Conservation (phyloP, 2,888 invertebrate species). For the Pantelozetes paolii region DNA sequence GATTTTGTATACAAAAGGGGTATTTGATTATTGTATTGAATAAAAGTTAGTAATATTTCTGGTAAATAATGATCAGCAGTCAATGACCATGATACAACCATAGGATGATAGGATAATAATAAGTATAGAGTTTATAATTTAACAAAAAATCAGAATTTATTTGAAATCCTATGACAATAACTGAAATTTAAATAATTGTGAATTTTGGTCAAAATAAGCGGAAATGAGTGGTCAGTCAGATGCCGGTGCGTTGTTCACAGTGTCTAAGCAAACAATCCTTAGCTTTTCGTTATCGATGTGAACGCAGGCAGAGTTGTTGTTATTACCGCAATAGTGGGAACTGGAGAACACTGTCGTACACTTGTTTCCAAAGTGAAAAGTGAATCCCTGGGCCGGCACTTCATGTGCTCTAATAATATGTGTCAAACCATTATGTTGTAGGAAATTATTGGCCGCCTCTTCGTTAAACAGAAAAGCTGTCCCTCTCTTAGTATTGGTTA, state of each 20-base stretch:
- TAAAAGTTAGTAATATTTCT: too few relatives aligned
- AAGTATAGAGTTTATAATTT: too few relatives aligned
- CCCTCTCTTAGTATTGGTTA: slow-evolving; percentile 63
- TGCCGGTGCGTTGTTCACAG: slow-evolving; percentile 47
- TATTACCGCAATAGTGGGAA: slow-evolving; percentile 67
- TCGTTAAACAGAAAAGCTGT: slow-evolving; percentile 69
- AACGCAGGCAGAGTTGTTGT: slow-evolving; percentile 68
- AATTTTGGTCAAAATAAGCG: too few relatives aligned
- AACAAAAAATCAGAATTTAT: too few relatives aligned
- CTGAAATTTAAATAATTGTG: too few relatives aligned
- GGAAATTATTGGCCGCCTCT: slow-evolving; percentile 64
- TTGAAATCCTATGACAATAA: too few relatives aligned
- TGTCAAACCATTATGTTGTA: slow-evolving; percentile 63
- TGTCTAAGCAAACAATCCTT: slow-evolving; percentile 62
- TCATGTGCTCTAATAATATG: slow-evolving; percentile 72
- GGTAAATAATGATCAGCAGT: too few relatives aligned
- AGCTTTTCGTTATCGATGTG: slow-evolving; percentile 64
- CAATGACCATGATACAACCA: too few relatives aligned
- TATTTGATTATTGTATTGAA: too few relatives aligned
- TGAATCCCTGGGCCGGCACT: slow-evolving; percentile 58
- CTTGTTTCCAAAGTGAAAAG: slow-evolving; percentile 63
- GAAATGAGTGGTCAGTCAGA: neutral
- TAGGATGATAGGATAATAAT: too few relatives aligned
- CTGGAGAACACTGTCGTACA: slow-evolving; percentile 71
- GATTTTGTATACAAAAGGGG: too few relatives aligned